Base-by-base conservation (phyloP, 2,113 vertebrate species). In the Glaucidium brasilianum region DNA sequence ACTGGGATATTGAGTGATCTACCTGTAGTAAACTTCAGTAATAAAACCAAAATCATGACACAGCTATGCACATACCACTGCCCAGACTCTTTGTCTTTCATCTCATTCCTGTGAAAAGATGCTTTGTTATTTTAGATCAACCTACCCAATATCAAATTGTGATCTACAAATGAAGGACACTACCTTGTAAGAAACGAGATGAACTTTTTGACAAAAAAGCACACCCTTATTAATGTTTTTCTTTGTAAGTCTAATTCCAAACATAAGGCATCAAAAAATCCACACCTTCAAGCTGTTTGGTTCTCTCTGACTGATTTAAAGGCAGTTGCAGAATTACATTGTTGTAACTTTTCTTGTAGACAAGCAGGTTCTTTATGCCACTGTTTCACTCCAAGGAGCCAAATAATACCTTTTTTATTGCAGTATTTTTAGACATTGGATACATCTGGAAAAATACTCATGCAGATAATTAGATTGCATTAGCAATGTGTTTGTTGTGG, bases 401-500 rank as follows among this genome's bases (percentile, higher is more conserved):
- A 98, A 98, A 98, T 98, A 98, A 98, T 98, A 97, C 96, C 97
- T 98, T 98, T 98, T 98, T 98, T 98, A 98, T 97, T 98, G 95
- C 93, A 97, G 92, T 98, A 98, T 98, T 98, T 98, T 98, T 98
- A 98, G 98, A 97, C 96, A 98, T 97, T 97, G 96, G 97, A 98
- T 98, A 97, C 98, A 98, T 98, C 98, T 98, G 98, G 98, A 98
- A 98, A 98, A 98, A 98, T 98, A 98, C 98, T 98, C 98, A 98
- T 97, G 97, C 97, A 98, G 98, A 98, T 98, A 98, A 98, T 98
- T 98, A 98, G 98, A 98, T 98, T 98, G 97, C 98, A 98, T 98
- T 98, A 98, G 98, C 96, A 96, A 98, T 98, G 97, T 98, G 97
- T 98, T 98, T 98, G 97, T 98, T 98, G 98, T 98, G 98, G 98